phyloP scores from a whole-genome alignment of 2,888 invertebrate genomes.

The Himalopsyche tibetana region DNA sequence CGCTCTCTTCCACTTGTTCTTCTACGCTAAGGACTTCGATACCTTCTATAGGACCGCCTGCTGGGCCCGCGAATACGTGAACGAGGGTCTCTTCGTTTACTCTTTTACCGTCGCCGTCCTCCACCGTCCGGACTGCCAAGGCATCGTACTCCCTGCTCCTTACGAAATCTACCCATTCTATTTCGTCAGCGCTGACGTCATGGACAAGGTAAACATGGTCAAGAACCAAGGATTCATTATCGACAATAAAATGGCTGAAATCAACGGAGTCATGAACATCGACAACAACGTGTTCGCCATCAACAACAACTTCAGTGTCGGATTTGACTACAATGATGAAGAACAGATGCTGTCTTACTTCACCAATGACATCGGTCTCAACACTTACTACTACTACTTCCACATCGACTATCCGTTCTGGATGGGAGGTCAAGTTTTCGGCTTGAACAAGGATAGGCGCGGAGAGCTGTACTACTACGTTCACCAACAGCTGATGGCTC shows the following conservation, averaged over 20 bases:
- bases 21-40: slow-evolving; percentile 83
- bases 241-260: slow-evolving; percentile 69
- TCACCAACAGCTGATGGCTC: slow-evolving; percentile 81
- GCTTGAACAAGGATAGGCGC: slow-evolving; percentile 75
- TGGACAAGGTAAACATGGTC: slow-evolving; percentile 79
- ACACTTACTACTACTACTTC: slow-evolving; percentile 82
- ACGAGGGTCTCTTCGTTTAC: slow-evolving; percentile 83
- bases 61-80: slow-evolving; percentile 81
- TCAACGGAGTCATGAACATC: slow-evolving; percentile 69
- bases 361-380: slow-evolving; percentile 87
- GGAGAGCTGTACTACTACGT: slow-evolving; percentile 79
- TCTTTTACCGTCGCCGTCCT: slow-evolving; percentile 80
- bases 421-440: slow-evolving; percentile 77
- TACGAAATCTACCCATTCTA: slow-evolving; percentile 85
- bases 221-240: slow-evolving; percentile 75
- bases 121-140: slow-evolving; percentile 80
- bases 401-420: slow-evolving; percentile 82
- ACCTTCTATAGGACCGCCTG: slow-evolving; percentile 83
- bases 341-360: slow-evolving; percentile 83
- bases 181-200: slow-evolving; percentile 82
- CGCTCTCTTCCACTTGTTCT: slow-evolving; percentile 81
- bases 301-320: slow-evolving; percentile 79
- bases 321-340: slow-evolving; percentile 75
- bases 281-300: slow-evolving; percentile 77
- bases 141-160: slow-evolving; percentile 81